These are phyloP conservation scores for Stenichneumon culpator DNA, from an alignment of 2,888 invertebrate genomes.

Conservation along the genomic window DNA sequence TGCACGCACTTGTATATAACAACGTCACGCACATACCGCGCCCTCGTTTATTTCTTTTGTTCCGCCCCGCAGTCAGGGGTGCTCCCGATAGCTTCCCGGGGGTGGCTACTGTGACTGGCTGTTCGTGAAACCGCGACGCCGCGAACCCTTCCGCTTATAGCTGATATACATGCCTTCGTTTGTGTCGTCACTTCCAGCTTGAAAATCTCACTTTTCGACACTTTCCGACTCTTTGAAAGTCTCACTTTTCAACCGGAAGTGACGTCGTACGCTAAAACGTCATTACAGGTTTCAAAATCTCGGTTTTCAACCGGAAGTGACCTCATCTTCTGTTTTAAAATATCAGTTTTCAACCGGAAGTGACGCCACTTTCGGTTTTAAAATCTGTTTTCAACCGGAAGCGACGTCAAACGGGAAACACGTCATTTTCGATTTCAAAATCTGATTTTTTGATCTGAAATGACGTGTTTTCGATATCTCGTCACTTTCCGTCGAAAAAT, in stretches of 20 bases:
- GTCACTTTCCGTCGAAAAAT: too few species aligned
- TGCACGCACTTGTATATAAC: conserved; percentile 81
- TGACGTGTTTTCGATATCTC: background rate
- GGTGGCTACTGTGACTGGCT: conserved; percentile 23
- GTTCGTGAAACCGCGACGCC: conserved; percentile 18
- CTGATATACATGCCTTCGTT: background rate
- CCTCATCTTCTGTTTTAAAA: background rate
- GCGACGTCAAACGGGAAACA: background rate
- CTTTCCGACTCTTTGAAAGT: too few species aligned
- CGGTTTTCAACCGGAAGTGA: too few species aligned
- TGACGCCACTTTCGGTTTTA: background rate
- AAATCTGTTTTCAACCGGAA: background rate
- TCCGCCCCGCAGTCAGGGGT: conserved; percentile 82
- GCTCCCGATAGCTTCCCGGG: conserved; percentile 63
- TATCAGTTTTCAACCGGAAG: background rate
- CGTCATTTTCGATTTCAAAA: background rate
- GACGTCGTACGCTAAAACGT: too few species aligned
- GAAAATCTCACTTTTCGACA: background rate
- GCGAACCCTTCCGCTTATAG: conserved; percentile 28
- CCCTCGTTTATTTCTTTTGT: conserved; percentile 84
- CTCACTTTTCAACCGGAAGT: too few species aligned
- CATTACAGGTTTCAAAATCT: too few species aligned
- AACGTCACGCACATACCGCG: conserved; percentile 83
- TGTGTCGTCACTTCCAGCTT: background rate
- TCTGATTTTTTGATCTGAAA: background rate